Percentiles rank a stretch among this genome's conserved stretches.
phyloP scores from a whole-genome alignment of 1,140 invertebrate genomes.

The Lasioglossum baleicum region DNA sequence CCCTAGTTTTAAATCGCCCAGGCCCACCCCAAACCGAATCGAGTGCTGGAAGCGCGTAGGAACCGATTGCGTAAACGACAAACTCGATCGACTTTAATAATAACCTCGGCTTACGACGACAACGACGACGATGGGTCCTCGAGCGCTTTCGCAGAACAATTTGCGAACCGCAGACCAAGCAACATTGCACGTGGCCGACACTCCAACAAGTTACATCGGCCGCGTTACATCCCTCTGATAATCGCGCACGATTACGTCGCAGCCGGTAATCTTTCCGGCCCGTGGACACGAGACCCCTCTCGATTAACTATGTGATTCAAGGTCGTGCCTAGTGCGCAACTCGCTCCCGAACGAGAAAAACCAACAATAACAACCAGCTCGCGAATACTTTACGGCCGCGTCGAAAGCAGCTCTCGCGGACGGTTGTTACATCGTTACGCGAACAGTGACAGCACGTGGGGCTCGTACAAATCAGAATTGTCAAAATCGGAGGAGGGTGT shows the following conservation, averaged over 20 bases:
- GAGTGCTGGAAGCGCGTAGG: too few species aligned
- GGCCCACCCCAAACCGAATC: too few species aligned
- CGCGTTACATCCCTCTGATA: slow-evolving; percentile 6
- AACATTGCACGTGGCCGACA: slow-evolving; percentile 28
- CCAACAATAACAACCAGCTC: slow-evolving; percentile 35
- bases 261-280: slow-evolving; percentile 1
- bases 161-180: neutral
- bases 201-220: slow-evolving; percentile 39
- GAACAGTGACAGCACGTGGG: neutral
- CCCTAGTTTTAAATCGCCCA: too few species aligned
- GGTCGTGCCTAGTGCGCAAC: slow-evolving; percentile 44
- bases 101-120: neutral
- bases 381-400: neutral
- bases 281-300: slow-evolving; percentile 32
- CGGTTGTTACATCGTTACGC: neutral
- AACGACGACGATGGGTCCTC: neutral
- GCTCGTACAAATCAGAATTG: neutral
- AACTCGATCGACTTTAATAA: slow-evolving; percentile 10
- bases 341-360: slow-evolving; percentile 25
- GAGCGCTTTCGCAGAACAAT: neutral
- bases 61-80: neutral
- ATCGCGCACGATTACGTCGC: slow-evolving; percentile 2
- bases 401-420: neutral
- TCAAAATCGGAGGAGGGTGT: too few species aligned
- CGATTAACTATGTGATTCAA: slow-evolving; percentile 39